Conservation (phyloP, 2,888 invertebrate genomes). For the Sesamia inferens region DNA sequence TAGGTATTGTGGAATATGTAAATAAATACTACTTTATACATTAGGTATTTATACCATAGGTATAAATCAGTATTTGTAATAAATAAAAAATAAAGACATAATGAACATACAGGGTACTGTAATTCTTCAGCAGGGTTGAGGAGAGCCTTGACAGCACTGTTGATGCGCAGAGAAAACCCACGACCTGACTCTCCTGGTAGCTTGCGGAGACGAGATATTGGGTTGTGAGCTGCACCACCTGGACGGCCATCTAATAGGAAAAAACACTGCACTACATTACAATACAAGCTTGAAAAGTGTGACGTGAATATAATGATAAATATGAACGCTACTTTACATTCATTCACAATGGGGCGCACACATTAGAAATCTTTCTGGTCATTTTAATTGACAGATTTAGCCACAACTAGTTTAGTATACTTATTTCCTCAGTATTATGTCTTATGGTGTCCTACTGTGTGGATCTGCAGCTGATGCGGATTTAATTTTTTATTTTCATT, state of each 20-base stretch:
- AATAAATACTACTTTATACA: too few species aligned
- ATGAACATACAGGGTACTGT: conserved; percentile 76
- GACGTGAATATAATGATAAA: background rate
- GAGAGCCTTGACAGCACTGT: conserved; percentile 91
- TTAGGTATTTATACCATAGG: too few species aligned
- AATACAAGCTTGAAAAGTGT: background rate
- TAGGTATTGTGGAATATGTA: background rate
- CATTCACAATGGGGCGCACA: background rate
- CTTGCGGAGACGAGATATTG: conserved; percentile 89
- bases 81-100: background rate
- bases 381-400: background rate
- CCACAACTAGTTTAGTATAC: too few species aligned
- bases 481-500: too few species aligned
- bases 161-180: conserved; percentile 92
- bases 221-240: conserved; percentile 68
- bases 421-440: too few species aligned
- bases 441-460: too few species aligned
- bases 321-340: background rate
- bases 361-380: background rate
- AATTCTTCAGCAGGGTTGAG: conserved; percentile 71
- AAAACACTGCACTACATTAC: background rate
- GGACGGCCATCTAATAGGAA: conserved; percentile 28
- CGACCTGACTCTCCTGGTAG: conserved; percentile 91
- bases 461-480: too few species aligned
- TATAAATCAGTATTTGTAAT: background rate